Conservation (phyloP, 64 coral and sea anemone species). For the Stichodactyla mertensii region DNA sequence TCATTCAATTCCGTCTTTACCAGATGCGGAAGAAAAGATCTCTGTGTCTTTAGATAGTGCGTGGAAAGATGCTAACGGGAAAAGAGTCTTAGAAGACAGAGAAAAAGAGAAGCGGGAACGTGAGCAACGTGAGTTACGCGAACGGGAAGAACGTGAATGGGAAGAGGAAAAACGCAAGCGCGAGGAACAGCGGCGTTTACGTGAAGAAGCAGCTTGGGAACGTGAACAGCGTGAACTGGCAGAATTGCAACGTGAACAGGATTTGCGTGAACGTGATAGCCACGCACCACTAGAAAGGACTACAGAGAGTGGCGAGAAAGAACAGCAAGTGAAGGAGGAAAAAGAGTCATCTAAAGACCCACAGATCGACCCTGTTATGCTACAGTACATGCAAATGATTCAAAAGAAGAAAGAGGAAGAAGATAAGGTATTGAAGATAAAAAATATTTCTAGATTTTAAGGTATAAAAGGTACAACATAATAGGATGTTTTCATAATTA, state of each 20-base stretch:
- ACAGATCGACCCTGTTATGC: conserved; percentile 64
- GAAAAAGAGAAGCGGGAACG: conserved; percentile 33
- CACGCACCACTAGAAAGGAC: not conserved
- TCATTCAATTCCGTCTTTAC: not conserved
- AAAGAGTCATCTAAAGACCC: conserved; percentile 37
- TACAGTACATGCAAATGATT: conserved; percentile 73
- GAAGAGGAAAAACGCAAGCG: conserved; percentile 20
- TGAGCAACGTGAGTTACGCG: conserved; percentile 27
- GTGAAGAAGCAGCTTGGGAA: conserved; percentile 63
- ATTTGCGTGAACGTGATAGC: conserved; percentile 5
- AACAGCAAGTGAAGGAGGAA: conserved; percentile 23
- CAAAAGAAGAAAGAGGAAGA: conserved; percentile 51
- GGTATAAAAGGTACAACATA: too few species aligned
- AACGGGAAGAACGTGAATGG: conserved; percentile 59
- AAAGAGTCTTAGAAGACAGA: not conserved
- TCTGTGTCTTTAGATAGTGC: conserved; percentile 30
- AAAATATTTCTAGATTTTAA: too few species aligned
- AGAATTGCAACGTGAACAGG: conserved; percentile 53
- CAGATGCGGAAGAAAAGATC: not conserved
- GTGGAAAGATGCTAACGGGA: conserved; percentile 29
- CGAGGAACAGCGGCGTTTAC: conserved; percentile 37
- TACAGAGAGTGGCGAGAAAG: not conserved
- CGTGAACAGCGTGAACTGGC: conserved; percentile 44
- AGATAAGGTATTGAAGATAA: conserved; percentile 11
- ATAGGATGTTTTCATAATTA: too few species aligned